phyloP scores from a whole-genome alignment of 2,888 invertebrate genomes.

The Philereme vetulata region DNA sequence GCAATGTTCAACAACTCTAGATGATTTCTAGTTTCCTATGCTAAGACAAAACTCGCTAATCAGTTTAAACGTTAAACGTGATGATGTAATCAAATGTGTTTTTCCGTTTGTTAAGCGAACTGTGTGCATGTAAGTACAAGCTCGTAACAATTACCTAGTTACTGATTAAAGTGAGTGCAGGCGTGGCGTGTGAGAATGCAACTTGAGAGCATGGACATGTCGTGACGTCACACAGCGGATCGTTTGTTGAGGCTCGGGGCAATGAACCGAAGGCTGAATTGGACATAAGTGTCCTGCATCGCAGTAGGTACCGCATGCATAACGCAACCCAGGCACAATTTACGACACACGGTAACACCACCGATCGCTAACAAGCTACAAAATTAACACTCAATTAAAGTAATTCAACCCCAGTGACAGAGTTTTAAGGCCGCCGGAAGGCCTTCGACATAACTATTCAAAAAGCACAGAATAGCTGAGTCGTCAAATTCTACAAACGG shows the following conservation, averaged over 20 bases:
- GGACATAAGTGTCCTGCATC: constrained; percentile 76
- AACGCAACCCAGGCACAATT: constrained; percentile 66
- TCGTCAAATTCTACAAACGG: too few relatives aligned
- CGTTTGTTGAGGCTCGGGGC: constrained; percentile 69
- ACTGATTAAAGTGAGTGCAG: constrained; percentile 38
- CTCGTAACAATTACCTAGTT: constrained; percentile 38
- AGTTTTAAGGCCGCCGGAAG: too few relatives aligned
- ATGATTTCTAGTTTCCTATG: constrained; percentile 24
- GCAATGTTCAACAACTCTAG: constrained; percentile 9
- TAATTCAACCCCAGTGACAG: not conserved
- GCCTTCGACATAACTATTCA: too few relatives aligned
- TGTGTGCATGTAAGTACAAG: constrained; percentile 36
- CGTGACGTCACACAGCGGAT: constrained; percentile 70
- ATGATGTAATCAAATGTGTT: constrained; percentile 35
- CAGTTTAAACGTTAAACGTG: constrained; percentile 26
- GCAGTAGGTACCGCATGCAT: constrained; percentile 49
- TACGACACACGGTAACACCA: constrained; percentile 59
- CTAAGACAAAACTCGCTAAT: constrained; percentile 25
- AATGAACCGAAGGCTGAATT: constrained; percentile 77
- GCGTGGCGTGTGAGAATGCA: constrained; percentile 56
- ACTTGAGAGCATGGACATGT: constrained; percentile 69
- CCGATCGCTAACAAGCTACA: constrained; percentile 14
- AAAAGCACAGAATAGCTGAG: too few relatives aligned
- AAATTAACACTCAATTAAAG: constrained; percentile 18
- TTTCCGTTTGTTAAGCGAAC: constrained; percentile 37